Base-by-base conservation (phyloP, 2,113 vertebrate species). In the Vombatus ursinus region DNA sequence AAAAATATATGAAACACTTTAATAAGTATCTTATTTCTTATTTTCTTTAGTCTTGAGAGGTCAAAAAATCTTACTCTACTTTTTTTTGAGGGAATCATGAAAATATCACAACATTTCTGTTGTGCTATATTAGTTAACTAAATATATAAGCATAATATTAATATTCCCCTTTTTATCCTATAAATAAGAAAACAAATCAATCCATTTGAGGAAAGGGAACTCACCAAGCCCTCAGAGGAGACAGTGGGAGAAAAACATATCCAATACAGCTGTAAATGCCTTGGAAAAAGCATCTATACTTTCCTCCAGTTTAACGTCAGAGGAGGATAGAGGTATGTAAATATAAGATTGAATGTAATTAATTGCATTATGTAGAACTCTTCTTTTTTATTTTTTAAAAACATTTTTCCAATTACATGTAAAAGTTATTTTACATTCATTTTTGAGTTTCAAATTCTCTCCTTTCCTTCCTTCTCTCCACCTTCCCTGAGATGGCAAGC, bases 261-360 rank as follows among this genome's bases (percentile, higher is more conserved):
- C 99, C 0, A 96, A 49, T 91, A 96, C 98, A 0, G 96, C 99
- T 50, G 96, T 99, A 92, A 97, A 97, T 95, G 98, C 98, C 96
- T 96, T 99, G 96, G 98, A 98, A 96, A 98, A 99, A 7, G 98
- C 98, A 0, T 97, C 99, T 47, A 97, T 99, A 90, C 97, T 99
- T 84, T 98, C 99, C 90, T 99, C 99, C 48, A 98, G 98, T 94
- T 98, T 98, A 91, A 91, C 91, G 54, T 25, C 96, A 51, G 98
- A 98, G 48, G 98, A 98, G 0, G 52, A 95, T 53, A 92, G 54
- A 97, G 96, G 99, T 99, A 96, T 90, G 97, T 54, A 8, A 52
- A 98, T 97, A 95, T 97, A 47, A 96, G n/a, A 47, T 48, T 90
- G 90, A 92, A 23, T 48, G 22, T 94, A 53, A 0, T 24, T 95